Evolutionary conservation across 2,797 vertebrate species (phyloP), one percentile per base, ranked within the genome.

Genomic region (Manis javanica): DNA sequence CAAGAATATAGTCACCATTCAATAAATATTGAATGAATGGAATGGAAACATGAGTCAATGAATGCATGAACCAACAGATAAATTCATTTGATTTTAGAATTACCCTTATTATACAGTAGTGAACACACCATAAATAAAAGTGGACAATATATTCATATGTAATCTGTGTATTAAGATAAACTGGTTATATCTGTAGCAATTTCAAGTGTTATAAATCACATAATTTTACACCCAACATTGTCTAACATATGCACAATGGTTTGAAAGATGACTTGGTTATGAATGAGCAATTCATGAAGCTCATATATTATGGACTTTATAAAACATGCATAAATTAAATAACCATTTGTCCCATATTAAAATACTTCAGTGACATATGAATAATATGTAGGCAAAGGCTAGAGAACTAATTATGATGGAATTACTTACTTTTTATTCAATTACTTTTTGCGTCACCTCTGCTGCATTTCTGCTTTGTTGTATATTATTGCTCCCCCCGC

Each of bases 291-390:
- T 61, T 97, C 86, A 77, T 75, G 95, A 96, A 94, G 82, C 19
- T 64, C 96, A 77, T 68, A 94, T 59, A 87, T 49, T 0, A 74
- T 12, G 81, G 31, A 75, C 13, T 97, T 93, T 88, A 92, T 79
- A 96, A 98, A 97, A 91, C 16, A 94, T 34, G 53, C n/a, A 87
- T 90, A 91, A 63, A 68, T 97, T 93, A 97, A 98, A 68, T 57
- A 97, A 97, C 46, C 21, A 92, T 94, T 97, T 97, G 82, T 95
- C 63, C 57, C 96, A 93, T 16, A 77, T 87, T 97, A 96, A 97
- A 96, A 95, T 95, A 94, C 51, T 96, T 97, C n/a, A 75, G 71
- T 79, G 59, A n/a, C 66, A 88, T 23, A 93, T 57, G 78, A 92
- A 95, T 95, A 93, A 95, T 23, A 19, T 4, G 39, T 46, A 93